Percentiles rank a stretch among this genome's conserved stretches.
Conservation (phyloP, 1,140 invertebrate genomes). For the Atopsyche davidsoni region DNA sequence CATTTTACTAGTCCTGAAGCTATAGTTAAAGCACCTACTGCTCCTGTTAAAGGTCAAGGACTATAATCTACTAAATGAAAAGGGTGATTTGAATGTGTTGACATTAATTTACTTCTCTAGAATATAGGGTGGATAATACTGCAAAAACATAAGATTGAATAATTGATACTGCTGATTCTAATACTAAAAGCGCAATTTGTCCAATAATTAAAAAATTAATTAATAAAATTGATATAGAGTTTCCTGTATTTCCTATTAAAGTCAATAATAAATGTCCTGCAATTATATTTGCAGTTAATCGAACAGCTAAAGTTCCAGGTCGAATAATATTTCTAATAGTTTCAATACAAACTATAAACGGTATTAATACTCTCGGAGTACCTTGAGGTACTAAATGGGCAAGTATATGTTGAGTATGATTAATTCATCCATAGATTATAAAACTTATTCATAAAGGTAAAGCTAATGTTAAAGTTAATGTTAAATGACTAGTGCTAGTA, state of each 20-base stretch:
- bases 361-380: constrained; percentile 50
- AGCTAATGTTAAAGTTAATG: constrained; percentile 48
- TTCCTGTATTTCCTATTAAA: constrained; percentile 45
- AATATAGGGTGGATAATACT: constrained; percentile 46
- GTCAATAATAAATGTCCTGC: constrained; percentile 57
- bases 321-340: no score
- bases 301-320: constrained; percentile 56
- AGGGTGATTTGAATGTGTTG: no score
- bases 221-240: constrained; percentile 33
- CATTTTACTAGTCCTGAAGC: constrained; percentile 45
- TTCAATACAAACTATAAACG: constrained; percentile 53
- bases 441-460: constrained; percentile 55
- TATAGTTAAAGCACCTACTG: constrained; percentile 41
- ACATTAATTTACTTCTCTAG: constrained; percentile 49
- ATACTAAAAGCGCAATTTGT: constrained; percentile 47
- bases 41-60: constrained; percentile 44
- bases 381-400: constrained; percentile 55
- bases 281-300: constrained; percentile 63
- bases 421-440: constrained; percentile 53
- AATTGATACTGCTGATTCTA: constrained; percentile 48
- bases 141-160: constrained; percentile 54
- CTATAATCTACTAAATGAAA: constrained; percentile 54
- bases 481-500: constrained; percentile 54
- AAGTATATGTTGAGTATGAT: constrained; percentile 51
- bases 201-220: constrained; percentile 40